phyloP scores from a whole-genome alignment of 1,140 invertebrate species.

The Neelides sp. region DNA sequence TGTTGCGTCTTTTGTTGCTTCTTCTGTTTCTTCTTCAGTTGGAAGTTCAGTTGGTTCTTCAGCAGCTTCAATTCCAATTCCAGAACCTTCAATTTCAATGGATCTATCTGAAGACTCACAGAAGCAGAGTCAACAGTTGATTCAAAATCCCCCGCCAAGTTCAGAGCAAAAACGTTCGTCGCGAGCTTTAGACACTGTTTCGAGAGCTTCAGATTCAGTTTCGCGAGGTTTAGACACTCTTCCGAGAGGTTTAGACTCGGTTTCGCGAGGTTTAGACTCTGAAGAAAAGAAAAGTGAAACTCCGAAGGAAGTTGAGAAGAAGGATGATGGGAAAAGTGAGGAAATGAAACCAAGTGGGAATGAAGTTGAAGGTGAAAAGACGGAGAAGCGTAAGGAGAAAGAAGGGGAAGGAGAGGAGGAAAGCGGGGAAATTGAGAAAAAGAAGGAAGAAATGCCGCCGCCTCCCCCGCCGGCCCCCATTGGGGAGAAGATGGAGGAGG shows the following conservation, averaged over 20 bases:
- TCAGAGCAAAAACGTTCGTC: constrained; percentile 19
- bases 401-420: no score
- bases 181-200: constrained; percentile 12
- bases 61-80: constrained; percentile 28
- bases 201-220: constrained; percentile 10
- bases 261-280: background rate
- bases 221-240: constrained; percentile 14
- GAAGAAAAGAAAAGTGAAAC: background rate
- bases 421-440: background rate
- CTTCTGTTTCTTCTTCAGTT: constrained; percentile 22
- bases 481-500: background rate
- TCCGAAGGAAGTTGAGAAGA: background rate
- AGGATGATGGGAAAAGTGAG: background rate
- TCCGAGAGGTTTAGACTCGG: background rate
- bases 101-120: no score
- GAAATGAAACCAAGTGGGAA: background rate
- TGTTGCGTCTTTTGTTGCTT: background rate
- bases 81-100: constrained; percentile 14
- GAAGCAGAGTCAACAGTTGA: no score
- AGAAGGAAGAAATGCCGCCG: constrained; percentile 13
- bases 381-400: no score
- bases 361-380: background rate
- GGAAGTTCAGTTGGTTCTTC: constrained; percentile 22
- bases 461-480: constrained; percentile 14
- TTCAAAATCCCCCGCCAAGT: constrained; percentile 6